Evolutionary conservation across 2,113 vertebrate genomes (phyloP).

Genomic region (Hippocampus mohnikei): DNA sequence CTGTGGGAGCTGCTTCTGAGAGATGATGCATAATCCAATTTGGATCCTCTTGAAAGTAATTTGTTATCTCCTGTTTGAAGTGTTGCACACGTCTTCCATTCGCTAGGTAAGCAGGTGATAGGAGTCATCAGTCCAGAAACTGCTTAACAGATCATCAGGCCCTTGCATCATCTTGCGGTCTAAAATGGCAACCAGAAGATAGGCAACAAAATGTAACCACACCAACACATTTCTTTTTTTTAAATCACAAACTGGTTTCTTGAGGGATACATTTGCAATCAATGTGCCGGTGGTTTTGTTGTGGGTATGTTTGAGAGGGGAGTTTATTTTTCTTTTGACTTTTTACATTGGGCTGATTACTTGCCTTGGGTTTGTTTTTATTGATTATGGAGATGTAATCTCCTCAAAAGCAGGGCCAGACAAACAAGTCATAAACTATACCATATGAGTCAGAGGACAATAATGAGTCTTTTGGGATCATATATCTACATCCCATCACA

Average conservation of each 20-base stretch:
- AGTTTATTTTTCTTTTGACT: constrained; percentile 10
- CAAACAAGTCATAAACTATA: constrained; percentile 51
- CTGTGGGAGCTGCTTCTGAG: constrained; percentile 48
- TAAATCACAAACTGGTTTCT: constrained; percentile 11
- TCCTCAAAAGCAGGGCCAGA: constrained; percentile 60
- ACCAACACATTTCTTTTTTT: background rate
- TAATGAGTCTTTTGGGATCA: constrained; percentile 41
- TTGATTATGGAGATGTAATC: constrained; percentile 74
- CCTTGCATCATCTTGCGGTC: constrained; percentile 23
- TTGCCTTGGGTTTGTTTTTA: constrained; percentile 38
- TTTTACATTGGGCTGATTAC: constrained; percentile 25
- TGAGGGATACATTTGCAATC: constrained; percentile 12
- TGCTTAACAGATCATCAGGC: constrained; percentile 16
- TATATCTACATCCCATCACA: constrained; percentile 45
- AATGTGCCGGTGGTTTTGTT: constrained; percentile 24
- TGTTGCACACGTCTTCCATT: constrained; percentile 54
- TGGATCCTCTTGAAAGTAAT: constrained; percentile 56
- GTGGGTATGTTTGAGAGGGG: constrained; percentile 2
- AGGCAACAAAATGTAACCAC: constrained; percentile 15
- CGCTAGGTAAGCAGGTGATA: constrained; percentile 51
- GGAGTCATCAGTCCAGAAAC: constrained; percentile 42
- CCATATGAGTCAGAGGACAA: constrained; percentile 51
- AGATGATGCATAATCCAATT: constrained; percentile 61
- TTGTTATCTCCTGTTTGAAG: constrained; percentile 49
- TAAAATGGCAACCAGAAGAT: constrained; percentile 37